Percentiles rank a stretch among this genome's conserved stretches.
Evolutionary conservation across 1,140 invertebrate genomes (phyloP).

Genomic region (Anadara kagoshimensis): DNA sequence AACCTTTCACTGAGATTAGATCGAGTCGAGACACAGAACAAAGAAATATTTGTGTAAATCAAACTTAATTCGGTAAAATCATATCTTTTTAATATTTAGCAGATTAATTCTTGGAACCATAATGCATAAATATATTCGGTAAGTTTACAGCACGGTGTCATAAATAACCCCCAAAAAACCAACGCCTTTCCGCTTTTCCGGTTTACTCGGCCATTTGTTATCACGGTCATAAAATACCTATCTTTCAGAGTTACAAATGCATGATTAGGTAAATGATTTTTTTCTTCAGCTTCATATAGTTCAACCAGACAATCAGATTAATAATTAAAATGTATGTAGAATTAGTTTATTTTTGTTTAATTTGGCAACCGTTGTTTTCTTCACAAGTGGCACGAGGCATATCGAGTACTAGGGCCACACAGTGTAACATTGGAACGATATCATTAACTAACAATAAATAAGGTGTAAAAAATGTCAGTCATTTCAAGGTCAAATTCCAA

Average conservation of each 20-base stretch:
- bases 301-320: too few species aligned
- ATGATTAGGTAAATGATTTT: too few species aligned
- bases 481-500: too few species aligned
- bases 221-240: neutral
- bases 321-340: too few species aligned
- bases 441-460: too few species aligned
- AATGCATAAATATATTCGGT: slow-evolving; percentile 21
- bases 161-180: slow-evolving; percentile 14
- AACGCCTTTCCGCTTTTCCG: slow-evolving; percentile 30
- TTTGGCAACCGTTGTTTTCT: too few species aligned
- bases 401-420: too few species aligned
- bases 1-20: slow-evolving; percentile 46
- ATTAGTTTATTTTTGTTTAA: too few species aligned
- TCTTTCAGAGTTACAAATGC: neutral
- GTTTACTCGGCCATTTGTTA: slow-evolving; percentile 35
- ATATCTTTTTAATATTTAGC: slow-evolving; percentile 9
- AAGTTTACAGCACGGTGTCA: slow-evolving; percentile 22
- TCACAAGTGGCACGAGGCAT: too few species aligned
- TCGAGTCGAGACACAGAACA: slow-evolving; percentile 43
- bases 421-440: too few species aligned
- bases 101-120: slow-evolving; percentile 25
- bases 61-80: slow-evolving; percentile 11
- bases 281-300: too few species aligned
- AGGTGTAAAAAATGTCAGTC: too few species aligned
- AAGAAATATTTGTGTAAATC: slow-evolving; percentile 40